Evolutionary conservation across 1,140 invertebrate genomes (phyloP), one percentile per base, ranked within the genome.

Genomic region (Drosophila kikkawai): DNA sequence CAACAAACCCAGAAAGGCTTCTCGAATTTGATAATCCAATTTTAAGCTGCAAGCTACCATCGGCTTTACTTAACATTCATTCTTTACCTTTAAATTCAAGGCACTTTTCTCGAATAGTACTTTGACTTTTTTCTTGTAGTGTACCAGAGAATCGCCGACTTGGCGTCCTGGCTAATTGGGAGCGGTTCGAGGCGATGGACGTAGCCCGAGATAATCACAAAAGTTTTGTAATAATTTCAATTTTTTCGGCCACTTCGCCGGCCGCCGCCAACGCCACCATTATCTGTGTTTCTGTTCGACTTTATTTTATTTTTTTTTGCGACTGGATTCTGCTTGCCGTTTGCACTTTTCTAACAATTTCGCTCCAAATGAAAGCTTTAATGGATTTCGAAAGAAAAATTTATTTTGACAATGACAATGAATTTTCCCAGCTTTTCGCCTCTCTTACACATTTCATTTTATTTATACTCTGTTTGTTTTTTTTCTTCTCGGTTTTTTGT

Each of bases 381-480:
- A 82, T 82, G 80, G 80, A 82, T 82, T 82, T 82, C 80, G 82
- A 82, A 82, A 82, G 75, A 73, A 83, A 82, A 82, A 82, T 82
- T 82, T 82, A 82, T 82, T 82, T 82, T 82, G 80, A 82, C 80
- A 79, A 82, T 82, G 80, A 82, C 80, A 82, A 82, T 82, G 80
- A 83, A 83, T 82, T 83, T 82, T 82, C 63, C 53, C 55, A 45
- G 63, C 48, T 65, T 45, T 56, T 57, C 58, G 51, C 61, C 45
- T 26, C 76, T 41, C 47, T 51, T 66, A 61, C 57, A 77, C 60
- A 82, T 78, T 78, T 78, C 59, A 67, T 63, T 82, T 78, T 80
- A 82, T 82, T 82, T 82, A 82, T 82, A 22, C 45, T 34, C 37
- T 53, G 39, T 65, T 59, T 50, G 29, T 29, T 34, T 13, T 19